Percentiles rank a stretch among this genome's conserved stretches.
Evolutionary conservation across 1,140 invertebrate species (phyloP).

Genomic region (Yoshiicerus persimilis): DNA sequence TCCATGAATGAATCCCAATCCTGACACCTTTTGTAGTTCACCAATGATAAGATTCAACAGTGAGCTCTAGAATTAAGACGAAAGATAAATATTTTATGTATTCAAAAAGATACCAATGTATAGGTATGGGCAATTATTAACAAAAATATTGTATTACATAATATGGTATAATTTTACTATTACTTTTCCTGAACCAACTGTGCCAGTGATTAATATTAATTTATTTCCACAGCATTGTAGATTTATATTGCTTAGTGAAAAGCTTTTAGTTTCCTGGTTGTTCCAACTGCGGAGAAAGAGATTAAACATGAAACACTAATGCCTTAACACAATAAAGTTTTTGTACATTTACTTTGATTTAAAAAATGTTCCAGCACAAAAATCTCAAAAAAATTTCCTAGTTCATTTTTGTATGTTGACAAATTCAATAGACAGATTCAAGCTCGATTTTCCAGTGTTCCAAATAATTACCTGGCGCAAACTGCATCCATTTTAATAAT

Average conservation of each 20-base stretch:
- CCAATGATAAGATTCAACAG: slow-evolving; percentile 65
- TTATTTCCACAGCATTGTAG: not conserved
- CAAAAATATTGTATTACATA: not conserved
- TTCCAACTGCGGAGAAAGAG: not conserved
- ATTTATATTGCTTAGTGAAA: slow-evolving; percentile 53
- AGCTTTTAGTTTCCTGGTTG: not conserved
- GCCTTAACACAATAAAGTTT: too few relatives aligned
- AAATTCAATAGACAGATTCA: too few relatives aligned
- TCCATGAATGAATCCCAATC: slow-evolving; percentile 61
- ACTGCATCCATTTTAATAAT: not conserved
- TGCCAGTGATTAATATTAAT: slow-evolving; percentile 54
- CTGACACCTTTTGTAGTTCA: slow-evolving; percentile 62
- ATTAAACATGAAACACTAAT: too few relatives aligned
- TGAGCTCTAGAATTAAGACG: slow-evolving; percentile 56
- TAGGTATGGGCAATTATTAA: not conserved
- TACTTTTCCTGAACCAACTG: slow-evolving; percentile 36
- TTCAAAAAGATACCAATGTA: too few relatives aligned
- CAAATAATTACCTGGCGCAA: not conserved
- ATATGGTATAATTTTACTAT: not conserved
- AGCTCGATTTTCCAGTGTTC: too few relatives aligned
- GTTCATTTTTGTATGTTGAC: too few relatives aligned
- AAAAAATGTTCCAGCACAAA: too few relatives aligned
- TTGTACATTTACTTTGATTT: too few relatives aligned
- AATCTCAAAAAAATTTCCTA: too few relatives aligned
- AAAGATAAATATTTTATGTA: not conserved